A percentile compares a stretch with the other conserved stretches of the same genome.
phyloP scores from a whole-genome alignment of 1,140 invertebrate species.

The Zaprionus inermis region DNA sequence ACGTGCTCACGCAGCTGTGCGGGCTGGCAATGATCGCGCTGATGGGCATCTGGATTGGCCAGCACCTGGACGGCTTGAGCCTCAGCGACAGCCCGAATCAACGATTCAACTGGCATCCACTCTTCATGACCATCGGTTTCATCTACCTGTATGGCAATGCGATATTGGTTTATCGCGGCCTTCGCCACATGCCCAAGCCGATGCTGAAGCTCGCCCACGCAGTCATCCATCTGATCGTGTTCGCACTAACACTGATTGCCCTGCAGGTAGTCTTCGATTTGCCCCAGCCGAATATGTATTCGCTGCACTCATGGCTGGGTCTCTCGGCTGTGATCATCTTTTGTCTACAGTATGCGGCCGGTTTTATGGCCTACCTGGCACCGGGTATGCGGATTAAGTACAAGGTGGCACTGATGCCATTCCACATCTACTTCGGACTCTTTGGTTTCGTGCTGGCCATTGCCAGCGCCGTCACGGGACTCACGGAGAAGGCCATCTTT shows the following conservation, averaged over 20 bases:
- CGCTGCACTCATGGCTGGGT: constrained; percentile 95
- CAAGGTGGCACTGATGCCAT: constrained; percentile 89
- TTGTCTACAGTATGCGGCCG: constrained; percentile 90
- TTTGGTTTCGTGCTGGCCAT: constrained; percentile 90
- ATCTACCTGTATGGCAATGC: constrained; percentile 94
- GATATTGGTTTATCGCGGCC: constrained; percentile 93
- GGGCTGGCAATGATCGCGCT: constrained; percentile 89
- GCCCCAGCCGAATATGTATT: constrained; percentile 92
- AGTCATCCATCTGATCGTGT: constrained; percentile 87
- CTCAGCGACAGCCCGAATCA: constrained; percentile 88
- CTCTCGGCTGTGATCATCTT: constrained; percentile 91
- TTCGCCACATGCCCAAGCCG: constrained; percentile 90
- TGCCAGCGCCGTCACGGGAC: constrained; percentile 90
- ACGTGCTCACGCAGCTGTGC: constrained; percentile 85
- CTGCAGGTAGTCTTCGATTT: constrained; percentile 94
- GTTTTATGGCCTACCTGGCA: constrained; percentile 90
- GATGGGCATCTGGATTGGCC: constrained; percentile 89
- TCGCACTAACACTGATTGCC: constrained; percentile 89
- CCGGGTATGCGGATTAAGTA: constrained; percentile 88
- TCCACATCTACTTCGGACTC: constrained; percentile 93
- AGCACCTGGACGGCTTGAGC: constrained; percentile 91
- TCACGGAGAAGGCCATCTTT: constrained; percentile 93
- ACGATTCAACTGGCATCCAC: constrained; percentile 96
- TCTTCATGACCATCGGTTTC: constrained; percentile 94
- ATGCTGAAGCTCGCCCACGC: constrained; percentile 92